These are phyloP conservation scores for Saguinus imperator DNA, from an alignment of 2,113 vertebrate genomes.

Conservation along the genomic window DNA sequence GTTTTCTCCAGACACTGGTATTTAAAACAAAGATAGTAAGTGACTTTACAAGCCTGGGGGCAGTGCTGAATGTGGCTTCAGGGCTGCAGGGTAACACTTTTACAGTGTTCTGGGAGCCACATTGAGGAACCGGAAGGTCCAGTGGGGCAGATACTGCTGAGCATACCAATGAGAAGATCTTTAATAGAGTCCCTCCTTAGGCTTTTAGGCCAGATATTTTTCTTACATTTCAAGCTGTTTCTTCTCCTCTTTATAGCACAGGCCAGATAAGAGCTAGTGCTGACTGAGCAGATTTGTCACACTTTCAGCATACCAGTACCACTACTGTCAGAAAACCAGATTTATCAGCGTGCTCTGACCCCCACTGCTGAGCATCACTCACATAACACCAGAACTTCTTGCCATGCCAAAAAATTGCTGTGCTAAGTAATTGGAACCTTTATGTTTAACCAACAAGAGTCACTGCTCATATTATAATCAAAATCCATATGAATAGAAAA, in stretches of 20 bases:
- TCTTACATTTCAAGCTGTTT: slow-evolving; percentile 5
- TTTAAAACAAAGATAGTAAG: slow-evolving; percentile 22
- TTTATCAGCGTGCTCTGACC: neutral
- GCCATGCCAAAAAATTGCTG: neutral
- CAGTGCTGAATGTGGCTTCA: neutral
- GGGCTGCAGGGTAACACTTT: neutral
- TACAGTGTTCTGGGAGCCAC: neutral
- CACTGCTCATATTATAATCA: neutral
- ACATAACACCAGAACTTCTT: neutral
- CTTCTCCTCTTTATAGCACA: neutral
- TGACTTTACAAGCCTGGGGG: slow-evolving; percentile 4
- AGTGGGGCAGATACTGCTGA: neutral
- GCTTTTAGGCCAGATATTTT: neutral
- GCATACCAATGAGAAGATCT: neutral
- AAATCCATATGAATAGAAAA: slow-evolving; percentile 13
- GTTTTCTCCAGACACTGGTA: neutral
- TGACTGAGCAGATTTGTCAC: neutral
- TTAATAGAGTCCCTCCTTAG: neutral
- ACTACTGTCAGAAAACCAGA: neutral
- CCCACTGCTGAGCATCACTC: neutral
- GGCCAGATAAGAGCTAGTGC: neutral
- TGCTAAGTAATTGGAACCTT: neutral
- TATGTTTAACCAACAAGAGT: neutral
- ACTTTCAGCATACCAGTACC: neutral
- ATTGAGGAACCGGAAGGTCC: neutral